A percentile compares a stretch with the other conserved stretches of the same genome.
phyloP scores from a whole-genome alignment of 2,888 invertebrate species.

The Cancer borealis region DNA sequence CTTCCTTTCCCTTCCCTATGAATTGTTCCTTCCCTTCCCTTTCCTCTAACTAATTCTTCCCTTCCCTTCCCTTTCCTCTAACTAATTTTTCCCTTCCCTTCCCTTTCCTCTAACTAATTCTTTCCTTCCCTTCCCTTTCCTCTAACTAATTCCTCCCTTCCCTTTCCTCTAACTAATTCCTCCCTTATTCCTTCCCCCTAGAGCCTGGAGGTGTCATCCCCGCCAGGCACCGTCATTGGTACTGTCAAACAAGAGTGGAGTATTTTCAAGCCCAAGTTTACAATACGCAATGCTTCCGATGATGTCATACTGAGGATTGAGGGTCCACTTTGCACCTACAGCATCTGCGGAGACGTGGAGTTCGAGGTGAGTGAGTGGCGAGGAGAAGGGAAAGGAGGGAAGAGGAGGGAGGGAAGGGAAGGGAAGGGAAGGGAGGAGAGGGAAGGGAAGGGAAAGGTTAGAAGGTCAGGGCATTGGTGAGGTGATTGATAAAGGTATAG shows the following conservation, averaged over 20 bases:
- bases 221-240: slow-evolving; percentile 79
- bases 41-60: no score
- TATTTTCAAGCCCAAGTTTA: slow-evolving; percentile 84
- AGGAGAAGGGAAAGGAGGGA: neutral
- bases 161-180: neutral
- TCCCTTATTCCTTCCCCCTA: slow-evolving; percentile 79
- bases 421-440: neutral
- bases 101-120: no score
- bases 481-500: neutral
- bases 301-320: slow-evolving; percentile 88
- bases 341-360: slow-evolving; percentile 90
- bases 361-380: slow-evolving; percentile 84
- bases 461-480: neutral
- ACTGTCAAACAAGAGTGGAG: slow-evolving; percentile 79
- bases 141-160: neutral
- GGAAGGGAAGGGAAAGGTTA: neutral
- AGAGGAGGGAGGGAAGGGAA: neutral
- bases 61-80: no score
- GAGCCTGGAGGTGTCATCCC: slow-evolving; percentile 87
- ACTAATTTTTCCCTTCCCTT: neutral
- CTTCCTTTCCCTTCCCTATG: no score
- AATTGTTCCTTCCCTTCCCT: no score
- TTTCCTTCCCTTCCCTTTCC: no score
- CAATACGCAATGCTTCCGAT: slow-evolving; percentile 87
- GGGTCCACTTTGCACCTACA: slow-evolving; percentile 89